Percentiles rank a stretch among this genome's conserved stretches.
These are phyloP conservation scores for Exephanes ischioxanthus DNA, from an alignment of 2,888 invertebrate species.

Conservation along the genomic window DNA sequence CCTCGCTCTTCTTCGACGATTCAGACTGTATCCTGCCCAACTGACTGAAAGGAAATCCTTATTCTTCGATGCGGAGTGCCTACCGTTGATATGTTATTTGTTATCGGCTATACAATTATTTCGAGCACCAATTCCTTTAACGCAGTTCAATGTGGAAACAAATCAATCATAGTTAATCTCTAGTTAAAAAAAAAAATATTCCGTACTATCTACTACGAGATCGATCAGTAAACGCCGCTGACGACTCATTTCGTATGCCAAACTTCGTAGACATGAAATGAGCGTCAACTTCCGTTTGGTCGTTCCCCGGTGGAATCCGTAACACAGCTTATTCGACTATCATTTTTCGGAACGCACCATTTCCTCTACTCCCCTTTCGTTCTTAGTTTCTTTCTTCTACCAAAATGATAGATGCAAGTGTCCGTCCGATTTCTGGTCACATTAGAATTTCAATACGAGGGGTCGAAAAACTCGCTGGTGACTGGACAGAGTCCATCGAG, in stretches of 20 bases:
- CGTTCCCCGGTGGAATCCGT: constrained; percentile 28
- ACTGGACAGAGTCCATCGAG: constrained; percentile 43
- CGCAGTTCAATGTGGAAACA: neutral
- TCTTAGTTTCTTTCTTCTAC: constrained; percentile 47
- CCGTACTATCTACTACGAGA: neutral
- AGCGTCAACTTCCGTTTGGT: constrained; percentile 52
- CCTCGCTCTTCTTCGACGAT: constrained; percentile 28
- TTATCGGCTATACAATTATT: no score
- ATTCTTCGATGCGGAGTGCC: constrained; percentile 44
- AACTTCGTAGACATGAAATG: constrained; percentile 42
- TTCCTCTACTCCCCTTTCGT: constrained; percentile 43
- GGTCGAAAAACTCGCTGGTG: neutral
- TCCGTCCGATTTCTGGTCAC: constrained; percentile 61
- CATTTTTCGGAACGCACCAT: constrained; percentile 63
- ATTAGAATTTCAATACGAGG: constrained; percentile 72
- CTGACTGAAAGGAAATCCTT: constrained; percentile 78
- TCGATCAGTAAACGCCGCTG: constrained; percentile 4
- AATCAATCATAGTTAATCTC: no score
- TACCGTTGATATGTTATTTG: no score
- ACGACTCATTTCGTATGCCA: constrained; percentile 47
- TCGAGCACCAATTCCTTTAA: neutral
- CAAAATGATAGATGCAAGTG: constrained; percentile 67
- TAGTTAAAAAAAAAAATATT: neutral
- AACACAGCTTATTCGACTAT: constrained; percentile 61
- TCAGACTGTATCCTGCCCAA: constrained; percentile 51